These are phyloP conservation scores for Synergus laeviventris DNA, from an alignment of 2,888 invertebrate species.

Conservation along the genomic window DNA sequence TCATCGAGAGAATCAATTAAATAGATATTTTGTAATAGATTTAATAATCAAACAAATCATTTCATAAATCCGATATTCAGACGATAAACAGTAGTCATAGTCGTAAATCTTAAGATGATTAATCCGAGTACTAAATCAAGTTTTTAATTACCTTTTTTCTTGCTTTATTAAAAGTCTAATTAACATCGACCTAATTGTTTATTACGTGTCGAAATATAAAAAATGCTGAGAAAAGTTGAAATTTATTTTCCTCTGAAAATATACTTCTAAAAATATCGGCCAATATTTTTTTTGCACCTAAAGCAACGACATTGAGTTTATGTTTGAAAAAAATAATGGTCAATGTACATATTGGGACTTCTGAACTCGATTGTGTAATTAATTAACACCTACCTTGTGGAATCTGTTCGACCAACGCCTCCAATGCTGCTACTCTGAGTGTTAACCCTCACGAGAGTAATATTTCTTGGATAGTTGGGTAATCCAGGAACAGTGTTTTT, in stretches of 20 bases:
- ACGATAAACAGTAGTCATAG: constrained; percentile 11
- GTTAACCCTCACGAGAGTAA: constrained; percentile 79
- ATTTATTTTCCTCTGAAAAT: not conserved
- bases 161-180: constrained; percentile 32
- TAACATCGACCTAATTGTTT: not conserved
- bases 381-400: constrained; percentile 77
- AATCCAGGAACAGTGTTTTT: constrained; percentile 53
- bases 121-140: constrained; percentile 13
- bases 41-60: constrained; percentile 16
- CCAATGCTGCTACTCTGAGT: constrained; percentile 81
- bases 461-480: constrained; percentile 68
- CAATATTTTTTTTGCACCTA: not conserved
- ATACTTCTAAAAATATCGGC: not conserved
- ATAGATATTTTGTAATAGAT: not conserved
- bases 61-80: constrained; percentile 23
- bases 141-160: constrained; percentile 24
- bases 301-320: not conserved
- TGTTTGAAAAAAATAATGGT: not conserved
- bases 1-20: constrained; percentile 7
- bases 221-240: not conserved
- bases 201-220: not conserved
- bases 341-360: not conserved
- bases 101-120: constrained; percentile 28
- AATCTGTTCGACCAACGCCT: constrained; percentile 79
- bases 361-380: not conserved